Evolutionary conservation across 2,797 vertebrate species (phyloP).

Genomic region (Paedocypris micromegethes): DNA sequence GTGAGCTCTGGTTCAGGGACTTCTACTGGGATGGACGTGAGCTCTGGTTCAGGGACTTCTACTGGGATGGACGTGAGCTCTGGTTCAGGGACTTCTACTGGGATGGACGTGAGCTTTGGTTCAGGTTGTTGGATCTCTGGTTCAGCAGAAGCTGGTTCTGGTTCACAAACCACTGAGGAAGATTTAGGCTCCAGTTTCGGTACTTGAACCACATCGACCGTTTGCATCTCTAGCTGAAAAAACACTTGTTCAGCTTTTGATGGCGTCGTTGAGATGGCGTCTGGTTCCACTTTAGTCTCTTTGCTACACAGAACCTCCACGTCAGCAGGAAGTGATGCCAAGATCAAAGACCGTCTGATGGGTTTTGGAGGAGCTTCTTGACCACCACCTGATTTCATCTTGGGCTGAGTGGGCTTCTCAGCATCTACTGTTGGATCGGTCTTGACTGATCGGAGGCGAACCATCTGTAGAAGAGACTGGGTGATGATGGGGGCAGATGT

Average conservation of each 20-base stretch:
- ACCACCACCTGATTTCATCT: constrained; percentile 25
- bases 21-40: neutral
- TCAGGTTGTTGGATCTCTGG: neutral
- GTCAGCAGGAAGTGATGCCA: constrained; percentile 54
- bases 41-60: constrained; percentile 5
- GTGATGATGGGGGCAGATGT: constrained; percentile 69
- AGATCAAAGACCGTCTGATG: constrained; percentile 77
- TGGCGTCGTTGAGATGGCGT: neutral
- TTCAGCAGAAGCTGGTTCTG: constrained; percentile 4
- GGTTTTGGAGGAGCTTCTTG: constrained; percentile 79
- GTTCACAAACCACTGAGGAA: neutral
- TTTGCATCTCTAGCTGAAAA: constrained; percentile 4
- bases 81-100: neutral
- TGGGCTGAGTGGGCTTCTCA: constrained; percentile 7
- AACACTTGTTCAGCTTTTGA: constrained; percentile 1
- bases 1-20: constrained; percentile 4
- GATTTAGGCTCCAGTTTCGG: neutral
- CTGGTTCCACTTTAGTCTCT: constrained; percentile 21
- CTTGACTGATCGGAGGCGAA: constrained; percentile 74
- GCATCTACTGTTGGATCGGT: constrained; percentile 53
- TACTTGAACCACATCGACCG: neutral
- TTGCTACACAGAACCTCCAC: constrained; percentile 59
- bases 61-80: constrained; percentile 11
- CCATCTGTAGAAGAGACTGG: constrained; percentile 79
- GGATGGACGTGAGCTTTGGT: too few species aligned